Conservation (phyloP, 2,797 vertebrate species). For the Australoheros facetus region DNA sequence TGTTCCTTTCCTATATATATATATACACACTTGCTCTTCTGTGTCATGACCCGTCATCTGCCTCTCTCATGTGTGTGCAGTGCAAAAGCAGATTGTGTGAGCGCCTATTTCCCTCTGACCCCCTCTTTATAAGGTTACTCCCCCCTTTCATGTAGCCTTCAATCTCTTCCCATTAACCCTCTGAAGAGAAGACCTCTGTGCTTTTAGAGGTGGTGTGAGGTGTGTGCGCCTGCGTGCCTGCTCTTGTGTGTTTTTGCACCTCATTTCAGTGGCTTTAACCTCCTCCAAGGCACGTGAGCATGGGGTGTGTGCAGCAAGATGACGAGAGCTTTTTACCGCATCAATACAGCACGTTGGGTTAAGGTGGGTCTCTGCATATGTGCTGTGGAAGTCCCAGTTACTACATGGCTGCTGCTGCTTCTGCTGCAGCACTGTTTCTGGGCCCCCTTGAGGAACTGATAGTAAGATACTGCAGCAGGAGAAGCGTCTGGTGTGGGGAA, state of each 20-base stretch:
- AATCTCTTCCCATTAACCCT: constrained; percentile 53
- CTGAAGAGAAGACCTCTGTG: constrained; percentile 25
- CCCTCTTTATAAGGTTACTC: constrained; percentile 49
- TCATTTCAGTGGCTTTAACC: constrained; percentile 16
- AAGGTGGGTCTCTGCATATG: constrained; percentile 1
- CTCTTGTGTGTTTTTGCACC: constrained; percentile 30
- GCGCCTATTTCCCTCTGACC: constrained; percentile 33
- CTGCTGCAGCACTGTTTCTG: constrained; percentile 58
- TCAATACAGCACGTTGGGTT: constrained; percentile 1
- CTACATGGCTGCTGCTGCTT: constrained; percentile 50
- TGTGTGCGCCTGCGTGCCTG: background rate
- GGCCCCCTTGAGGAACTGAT: constrained; percentile 62
- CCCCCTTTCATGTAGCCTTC: constrained; percentile 25
- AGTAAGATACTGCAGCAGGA: constrained; percentile 68
- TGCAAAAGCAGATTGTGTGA: constrained; percentile 13
- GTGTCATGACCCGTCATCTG: background rate
- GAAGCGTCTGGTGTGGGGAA: constrained; percentile 53
- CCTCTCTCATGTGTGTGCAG: background rate
- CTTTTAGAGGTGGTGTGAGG: constrained; percentile 23
- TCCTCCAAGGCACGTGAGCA: constrained; percentile 8
- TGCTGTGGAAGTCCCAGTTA: constrained; percentile 42
- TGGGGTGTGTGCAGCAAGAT: background rate
- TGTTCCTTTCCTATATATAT: background rate
- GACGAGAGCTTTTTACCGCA: constrained; percentile 19
- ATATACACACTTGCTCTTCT: background rate